Base-by-base conservation (phyloP, 2,888 invertebrate genomes). In the Torymus auratus region DNA sequence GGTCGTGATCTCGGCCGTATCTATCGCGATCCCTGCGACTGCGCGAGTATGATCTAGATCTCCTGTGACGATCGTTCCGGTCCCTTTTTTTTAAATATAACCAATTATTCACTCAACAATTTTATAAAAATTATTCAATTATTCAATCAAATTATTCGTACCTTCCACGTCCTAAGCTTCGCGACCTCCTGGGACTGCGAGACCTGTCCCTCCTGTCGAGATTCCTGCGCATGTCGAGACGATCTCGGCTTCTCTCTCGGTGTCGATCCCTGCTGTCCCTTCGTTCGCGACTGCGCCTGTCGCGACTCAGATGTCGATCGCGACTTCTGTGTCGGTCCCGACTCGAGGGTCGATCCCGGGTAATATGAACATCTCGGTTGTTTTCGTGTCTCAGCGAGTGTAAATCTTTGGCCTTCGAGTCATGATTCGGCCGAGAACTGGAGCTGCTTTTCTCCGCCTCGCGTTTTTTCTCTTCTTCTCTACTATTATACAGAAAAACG, bases 221-320 rank as follows among this genome's bases (percentile, higher is more conserved):
- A 83, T 88, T 88, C 15, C 82, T 82, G n/a, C 88, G 87, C 65
- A 85, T 87, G 23, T 89, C 90, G 52, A 89, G 86, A 50, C 88
- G 87, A 84, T 91, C 88, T 60, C 88, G 87, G 81, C 87, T 91
- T 52, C 90, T 87, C 10, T 91, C 91, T 58, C 91, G 89, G 17
- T 91, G 92, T 7, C 91, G 85, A 7, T 89, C 91, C 55, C 87
- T 86, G 69, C 86, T 88, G 15, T 89, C 90, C 64, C 89, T 86
- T 60, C 87, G 86, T 84, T 91, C 88, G 50, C 88, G 88, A 80
- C 86, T 90, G 3, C 89, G 71, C 11, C 86, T 82, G 78, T 83
- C 77, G 11, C 85, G 15, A 86, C 56, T 88, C n/a, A 87, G 84
- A 70, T 90, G 84, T 28, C 87, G 85, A 80, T 88, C 88, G n/a